These are phyloP conservation scores for Thaumetopoea pityocampa DNA, from an alignment of 1,140 invertebrate genomes.

Conservation along the genomic window DNA sequence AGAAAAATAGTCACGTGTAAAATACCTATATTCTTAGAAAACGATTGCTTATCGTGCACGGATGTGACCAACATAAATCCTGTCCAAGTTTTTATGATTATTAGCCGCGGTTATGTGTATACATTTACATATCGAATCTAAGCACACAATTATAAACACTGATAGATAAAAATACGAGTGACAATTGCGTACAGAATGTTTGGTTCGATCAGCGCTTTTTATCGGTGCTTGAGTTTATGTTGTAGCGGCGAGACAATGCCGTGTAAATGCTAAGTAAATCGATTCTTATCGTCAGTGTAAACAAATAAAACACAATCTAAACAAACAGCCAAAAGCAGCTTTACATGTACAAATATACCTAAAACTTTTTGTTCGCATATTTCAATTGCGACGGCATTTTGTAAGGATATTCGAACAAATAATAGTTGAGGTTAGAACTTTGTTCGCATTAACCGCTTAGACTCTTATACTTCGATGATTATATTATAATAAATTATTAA, in stretches of 20 bases:
- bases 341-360: slow-evolving; percentile 1
- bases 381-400: too few relatives aligned
- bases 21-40: slow-evolving; percentile 29
- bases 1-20: slow-evolving; percentile 9
- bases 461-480: too few relatives aligned
- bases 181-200: background rate
- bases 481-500: too few relatives aligned
- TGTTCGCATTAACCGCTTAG: too few relatives aligned
- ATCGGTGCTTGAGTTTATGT: too few relatives aligned
- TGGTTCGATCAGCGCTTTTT: background rate
- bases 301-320: slow-evolving; percentile 2
- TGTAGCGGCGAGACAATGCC: too few relatives aligned
- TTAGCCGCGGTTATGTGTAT: slow-evolving; percentile 3
- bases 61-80: slow-evolving; percentile 30
- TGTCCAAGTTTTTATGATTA: slow-evolving; percentile 18
- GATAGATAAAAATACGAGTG: slow-evolving; percentile 1
- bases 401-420: too few relatives aligned
- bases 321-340: slow-evolving; percentile 5
- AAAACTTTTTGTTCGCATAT: slow-evolving; percentile 3
- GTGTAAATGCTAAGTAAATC: background rate
- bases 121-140: slow-evolving; percentile 6
- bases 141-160: background rate
- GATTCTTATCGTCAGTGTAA: slow-evolving; percentile 1
- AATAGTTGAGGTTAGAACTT: too few relatives aligned
- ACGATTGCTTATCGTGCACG: slow-evolving; percentile 28